phyloP scores from a whole-genome alignment of 2,888 invertebrate species.

The Tetragonula carbonaria region DNA sequence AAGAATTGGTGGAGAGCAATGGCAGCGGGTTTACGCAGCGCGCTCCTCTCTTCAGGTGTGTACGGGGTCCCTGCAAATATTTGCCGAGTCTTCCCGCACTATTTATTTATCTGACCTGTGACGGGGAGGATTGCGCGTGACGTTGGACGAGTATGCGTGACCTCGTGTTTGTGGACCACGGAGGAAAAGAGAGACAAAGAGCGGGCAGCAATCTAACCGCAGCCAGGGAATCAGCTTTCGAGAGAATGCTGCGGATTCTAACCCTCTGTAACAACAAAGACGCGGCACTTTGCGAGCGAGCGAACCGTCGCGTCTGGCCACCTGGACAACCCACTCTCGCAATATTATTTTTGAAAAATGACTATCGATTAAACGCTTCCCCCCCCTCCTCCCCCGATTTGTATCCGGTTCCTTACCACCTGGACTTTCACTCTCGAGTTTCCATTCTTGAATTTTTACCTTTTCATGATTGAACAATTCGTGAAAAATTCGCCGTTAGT shows the following conservation, averaged over 20 bases:
- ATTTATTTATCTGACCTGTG: constrained; percentile 74
- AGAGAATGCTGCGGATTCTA: constrained; percentile 48
- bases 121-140: constrained; percentile 60
- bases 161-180: constrained; percentile 36
- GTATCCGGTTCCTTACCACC: not conserved
- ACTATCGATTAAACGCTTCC: constrained; percentile 42
- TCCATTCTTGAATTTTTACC: not conserved
- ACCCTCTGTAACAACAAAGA: constrained; percentile 60
- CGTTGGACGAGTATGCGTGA: constrained; percentile 43
- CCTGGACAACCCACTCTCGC: constrained; percentile 39
- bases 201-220: constrained; percentile 49
- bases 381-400: not conserved
- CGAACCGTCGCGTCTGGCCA: constrained; percentile 18
- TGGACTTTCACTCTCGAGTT: not conserved
- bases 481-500: not conserved
- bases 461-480: not conserved
- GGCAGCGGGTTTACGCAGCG: constrained; percentile 34
- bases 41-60: constrained; percentile 61
- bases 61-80: constrained; percentile 67
- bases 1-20: constrained; percentile 41
- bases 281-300: constrained; percentile 43
- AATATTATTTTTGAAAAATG: constrained; percentile 45
- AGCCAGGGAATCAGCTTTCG: constrained; percentile 62
- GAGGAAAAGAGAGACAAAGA: constrained; percentile 39
- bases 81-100: constrained; percentile 71